Evolutionary conservation across 2,113 vertebrate species (phyloP), one percentile per base, ranked within the genome.

Genomic region (Actenoides hombroni): DNA sequence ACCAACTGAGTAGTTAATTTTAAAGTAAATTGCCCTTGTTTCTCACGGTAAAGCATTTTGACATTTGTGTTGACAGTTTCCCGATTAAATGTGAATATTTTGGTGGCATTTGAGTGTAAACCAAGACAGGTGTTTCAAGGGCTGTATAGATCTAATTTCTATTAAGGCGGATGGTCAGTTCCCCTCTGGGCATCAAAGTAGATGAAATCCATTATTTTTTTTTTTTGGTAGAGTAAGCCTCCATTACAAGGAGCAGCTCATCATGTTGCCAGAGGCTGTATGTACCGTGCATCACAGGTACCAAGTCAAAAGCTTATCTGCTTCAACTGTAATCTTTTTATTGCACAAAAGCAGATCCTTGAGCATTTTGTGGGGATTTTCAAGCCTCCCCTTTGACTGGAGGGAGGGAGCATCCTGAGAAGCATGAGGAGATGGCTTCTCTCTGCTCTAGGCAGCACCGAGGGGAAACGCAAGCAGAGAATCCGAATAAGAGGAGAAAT

Each of bases 1-100:
- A 69, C 39, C 81, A 86, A 85, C n/a, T 60, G 35, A 86, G 63
- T 57, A 83, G 70, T 67, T 88, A 95, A 97, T 93, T 96, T 96
- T 82, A 59, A 95, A 93, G 83, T 67, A 96, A 96, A 96, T 92
- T 81, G 73, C 78, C 79, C 78, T 93, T 69, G 51, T 85, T 91
- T 92, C 78, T 88, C 46, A 9, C 2, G 9, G 77, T 37, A 64
- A 91, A 48, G 24, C 35, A 18, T 95, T 93, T 63, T 96, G 94
- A 95, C 88, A 74, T 84, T 82, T 87, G 80, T 76, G 74, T 26
- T 87, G 95, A 96, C 88, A 94, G 81, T 60, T 86, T 44, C 19
- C 35, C 26, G 16, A 90, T 94, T 87, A 91, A 77, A 94, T 44
- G 29, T 17, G 61, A 60, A 88, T 71, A 49, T 94, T 97, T 93